Base-by-base conservation (phyloP, 1,140 invertebrate genomes). In the Mamestra configurata region DNA sequence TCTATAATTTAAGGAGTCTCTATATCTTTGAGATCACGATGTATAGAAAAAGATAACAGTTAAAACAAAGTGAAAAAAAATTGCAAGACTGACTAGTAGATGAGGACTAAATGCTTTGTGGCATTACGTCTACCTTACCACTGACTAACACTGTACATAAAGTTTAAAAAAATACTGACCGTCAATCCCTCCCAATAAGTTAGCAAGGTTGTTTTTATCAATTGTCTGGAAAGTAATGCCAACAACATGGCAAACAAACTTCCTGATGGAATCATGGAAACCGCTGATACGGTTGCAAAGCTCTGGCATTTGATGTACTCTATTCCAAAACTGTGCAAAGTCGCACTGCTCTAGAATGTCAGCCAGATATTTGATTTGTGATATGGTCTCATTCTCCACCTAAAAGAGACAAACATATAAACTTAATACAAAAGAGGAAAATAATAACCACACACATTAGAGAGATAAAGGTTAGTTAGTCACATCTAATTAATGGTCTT, bases 171-270 rank as follows among this genome's bases (percentile, higher is more conserved):
- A 71, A 64, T 82, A 93, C 88, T 88, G 89, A 97, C 97, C 97
- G 95, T 98, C 97, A 90, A 99, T 97, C 84, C 97, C 97, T 73
- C 98, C 99, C 55, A 99, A 95, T 10, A 99, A 95, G 90, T 98
- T 97, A 75, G 97, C 96, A 13, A 99, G 95, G 79, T 98, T 96
- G 64, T 96, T 95, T 89, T 97, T 97, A 72, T 98, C 97, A 91
- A 99, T 99, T 1, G 97, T 98, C 92, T 99, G 99, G 95, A 99
- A 99, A 5, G 99, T 99, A 53, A 99, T 99, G 80, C 98, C 98
- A 24, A 99, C 97, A 40, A 99, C 99, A 94, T 99, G 99, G 82
- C 99, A 99, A 13, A 99, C 98, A 96, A 99, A 99, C 93, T 99
- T 99, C 61, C 99, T 96, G 79, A 99, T 98, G 0, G 98, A 99